Evolutionary conservation across 1,140 invertebrate genomes (phyloP).

Genomic region (Conus ventricosus): DNA sequence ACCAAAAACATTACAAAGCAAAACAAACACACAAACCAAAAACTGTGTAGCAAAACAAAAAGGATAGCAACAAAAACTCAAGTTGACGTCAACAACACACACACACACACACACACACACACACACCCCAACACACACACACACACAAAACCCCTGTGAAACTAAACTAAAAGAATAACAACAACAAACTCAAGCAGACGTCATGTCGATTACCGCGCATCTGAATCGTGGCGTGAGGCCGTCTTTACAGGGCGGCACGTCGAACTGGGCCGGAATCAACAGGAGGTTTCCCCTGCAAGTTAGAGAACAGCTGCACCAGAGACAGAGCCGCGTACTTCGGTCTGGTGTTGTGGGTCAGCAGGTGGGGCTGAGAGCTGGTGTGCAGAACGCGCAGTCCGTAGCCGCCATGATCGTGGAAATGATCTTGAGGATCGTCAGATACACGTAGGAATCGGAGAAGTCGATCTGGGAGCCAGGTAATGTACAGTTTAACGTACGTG

Average conservation of each 20-base stretch:
- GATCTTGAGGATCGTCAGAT: constrained; percentile 32
- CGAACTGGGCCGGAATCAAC: constrained; percentile 28
- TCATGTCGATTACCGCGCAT: constrained; percentile 31
- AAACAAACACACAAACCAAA: too few relatives aligned
- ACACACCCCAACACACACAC: too few relatives aligned
- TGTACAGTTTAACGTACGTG: too few relatives aligned
- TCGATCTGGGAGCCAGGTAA: constrained; percentile 17
- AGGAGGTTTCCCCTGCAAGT: constrained; percentile 44
- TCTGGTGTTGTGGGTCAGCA: constrained; percentile 28
- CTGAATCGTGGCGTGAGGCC: constrained; percentile 25
- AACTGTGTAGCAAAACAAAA: too few relatives aligned
- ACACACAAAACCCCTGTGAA: too few relatives aligned
- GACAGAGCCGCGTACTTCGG: constrained; percentile 39
- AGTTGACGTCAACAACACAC: too few relatives aligned
- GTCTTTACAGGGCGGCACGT: constrained; percentile 39
- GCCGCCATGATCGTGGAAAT: constrained; percentile 38
- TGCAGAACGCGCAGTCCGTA: constrained; percentile 42
- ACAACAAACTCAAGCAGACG: too few relatives aligned
- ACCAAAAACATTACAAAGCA: too few relatives aligned
- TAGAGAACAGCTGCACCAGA: constrained; percentile 41
- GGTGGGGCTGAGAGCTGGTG: constrained; percentile 14
- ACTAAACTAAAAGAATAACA: too few relatives aligned
- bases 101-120: too few relatives aligned
- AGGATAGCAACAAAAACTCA: too few relatives aligned
- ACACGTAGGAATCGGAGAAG: constrained; percentile 30